A percentile compares a stretch with the other conserved stretches of the same genome.
phyloP scores from a whole-genome alignment of 2,113 vertebrate species.

The Dunckerocampus dactyliophorus region DNA sequence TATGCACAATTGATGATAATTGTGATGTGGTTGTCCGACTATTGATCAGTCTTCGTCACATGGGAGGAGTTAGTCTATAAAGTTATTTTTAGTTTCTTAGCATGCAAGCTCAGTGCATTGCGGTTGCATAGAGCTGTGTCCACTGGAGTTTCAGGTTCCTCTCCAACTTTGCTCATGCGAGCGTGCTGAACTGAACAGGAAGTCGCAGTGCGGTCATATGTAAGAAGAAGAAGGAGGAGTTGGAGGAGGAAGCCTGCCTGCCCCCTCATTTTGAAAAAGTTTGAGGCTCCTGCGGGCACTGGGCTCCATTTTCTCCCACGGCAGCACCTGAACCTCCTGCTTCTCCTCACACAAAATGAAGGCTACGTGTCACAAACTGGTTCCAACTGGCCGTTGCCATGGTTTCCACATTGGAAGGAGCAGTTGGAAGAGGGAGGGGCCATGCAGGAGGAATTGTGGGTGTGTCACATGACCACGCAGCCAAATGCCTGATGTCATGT shows the following conservation, averaged over 20 bases:
- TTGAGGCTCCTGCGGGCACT: constrained; percentile 51
- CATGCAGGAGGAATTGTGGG: constrained; percentile 42
- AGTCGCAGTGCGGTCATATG: constrained; percentile 49
- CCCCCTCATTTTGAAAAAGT: constrained; percentile 64
- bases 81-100: background rate
- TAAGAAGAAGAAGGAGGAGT: background rate
- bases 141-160: constrained; percentile 39
- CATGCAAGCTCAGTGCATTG: constrained; percentile 1
- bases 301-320: constrained; percentile 82
- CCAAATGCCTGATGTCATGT: constrained; percentile 81
- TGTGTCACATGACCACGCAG: constrained; percentile 78
- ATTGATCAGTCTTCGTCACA: background rate
- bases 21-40: background rate
- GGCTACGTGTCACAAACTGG: constrained; percentile 84
- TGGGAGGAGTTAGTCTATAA: constrained; percentile 12
- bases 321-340: constrained; percentile 79
- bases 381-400: constrained; percentile 86
- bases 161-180: constrained; percentile 27
- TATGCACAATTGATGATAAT: constrained; percentile 7
- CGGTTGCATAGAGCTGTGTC: constrained; percentile 9
- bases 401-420: constrained; percentile 82
- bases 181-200: constrained; percentile 67
- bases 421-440: constrained; percentile 72
- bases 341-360: constrained; percentile 83
- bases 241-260: constrained; percentile 15